These are phyloP conservation scores for Lapara coniferarum DNA, from an alignment of 2,888 invertebrate genomes.

Conservation along the genomic window DNA sequence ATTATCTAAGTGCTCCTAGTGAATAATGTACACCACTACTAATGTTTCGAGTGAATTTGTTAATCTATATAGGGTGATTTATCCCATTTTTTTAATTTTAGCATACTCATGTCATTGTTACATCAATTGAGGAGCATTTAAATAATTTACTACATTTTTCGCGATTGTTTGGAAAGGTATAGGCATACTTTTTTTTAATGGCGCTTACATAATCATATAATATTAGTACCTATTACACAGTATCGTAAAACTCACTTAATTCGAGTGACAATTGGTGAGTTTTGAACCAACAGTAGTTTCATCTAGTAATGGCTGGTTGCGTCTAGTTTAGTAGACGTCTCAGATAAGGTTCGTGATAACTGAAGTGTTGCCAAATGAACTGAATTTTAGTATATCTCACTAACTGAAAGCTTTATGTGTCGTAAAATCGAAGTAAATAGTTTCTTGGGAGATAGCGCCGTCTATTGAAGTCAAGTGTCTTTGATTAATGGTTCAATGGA, in stretches of 20 bases:
- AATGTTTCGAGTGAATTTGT: background rate
- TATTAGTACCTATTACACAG: background rate
- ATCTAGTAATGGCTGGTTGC: slow-evolving; percentile 27
- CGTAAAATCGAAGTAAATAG: slow-evolving; percentile 41
- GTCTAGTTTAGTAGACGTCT: slow-evolving; percentile 26
- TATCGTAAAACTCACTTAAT: too few species aligned
- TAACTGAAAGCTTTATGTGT: slow-evolving; percentile 37
- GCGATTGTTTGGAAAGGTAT: too few species aligned
- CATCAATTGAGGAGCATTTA: too few species aligned
- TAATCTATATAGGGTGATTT: too few species aligned
- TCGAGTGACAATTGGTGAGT: slow-evolving; percentile 19
- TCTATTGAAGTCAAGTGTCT: slow-evolving; percentile 29
- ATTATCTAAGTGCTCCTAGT: slow-evolving; percentile 31
- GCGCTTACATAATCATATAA: too few species aligned
- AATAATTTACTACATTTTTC: too few species aligned
- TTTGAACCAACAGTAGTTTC: slow-evolving; percentile 21
- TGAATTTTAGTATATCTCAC: slow-evolving; percentile 36
- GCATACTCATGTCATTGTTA: too few species aligned
- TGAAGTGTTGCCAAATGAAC: slow-evolving; percentile 33
- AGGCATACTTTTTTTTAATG: too few species aligned
- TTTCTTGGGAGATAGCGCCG: slow-evolving; percentile 31
- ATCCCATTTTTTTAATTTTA: too few species aligned
- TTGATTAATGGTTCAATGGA: slow-evolving; percentile 24
- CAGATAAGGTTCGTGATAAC: slow-evolving; percentile 32
- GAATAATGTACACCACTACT: slow-evolving; percentile 27